Conservation (phyloP, 2,113 vertebrate species). For the Lasiurus cinereus region DNA sequence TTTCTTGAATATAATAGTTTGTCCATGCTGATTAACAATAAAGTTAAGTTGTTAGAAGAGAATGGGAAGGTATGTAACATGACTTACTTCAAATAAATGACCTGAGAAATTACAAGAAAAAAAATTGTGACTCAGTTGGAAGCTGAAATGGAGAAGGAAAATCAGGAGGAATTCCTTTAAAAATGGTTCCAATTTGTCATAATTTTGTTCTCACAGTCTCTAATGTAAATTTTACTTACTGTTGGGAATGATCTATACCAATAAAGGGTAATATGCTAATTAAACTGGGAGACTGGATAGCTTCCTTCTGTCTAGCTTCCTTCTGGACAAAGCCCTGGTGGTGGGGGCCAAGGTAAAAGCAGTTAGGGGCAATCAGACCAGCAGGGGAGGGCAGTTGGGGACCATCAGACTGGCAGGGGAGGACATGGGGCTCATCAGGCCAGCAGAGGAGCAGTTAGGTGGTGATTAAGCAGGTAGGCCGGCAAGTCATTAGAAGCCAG, state of each 20-base stretch:
- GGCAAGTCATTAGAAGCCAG: too few relatives aligned
- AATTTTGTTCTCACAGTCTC: background rate
- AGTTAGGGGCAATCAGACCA: too few relatives aligned
- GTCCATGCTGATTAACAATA: background rate
- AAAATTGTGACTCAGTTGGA: background rate
- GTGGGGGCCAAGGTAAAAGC: too few relatives aligned
- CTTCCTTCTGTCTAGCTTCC: too few relatives aligned
- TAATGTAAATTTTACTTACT: background rate
- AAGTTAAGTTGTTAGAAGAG: background rate
- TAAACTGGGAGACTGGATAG: too few relatives aligned
- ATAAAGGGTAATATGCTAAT: too few relatives aligned
- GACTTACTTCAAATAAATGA: background rate
- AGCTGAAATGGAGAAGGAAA: background rate
- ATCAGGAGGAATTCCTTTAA: background rate
- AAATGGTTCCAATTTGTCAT: background rate
- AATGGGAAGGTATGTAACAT: background rate
- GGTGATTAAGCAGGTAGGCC: too few relatives aligned
- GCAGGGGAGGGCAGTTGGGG: too few relatives aligned
- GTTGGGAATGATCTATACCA: background rate
- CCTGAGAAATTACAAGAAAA: background rate
- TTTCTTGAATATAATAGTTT: background rate
- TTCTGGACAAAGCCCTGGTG: too few relatives aligned
- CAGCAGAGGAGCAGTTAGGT: too few relatives aligned
- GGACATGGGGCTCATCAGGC: too few relatives aligned
- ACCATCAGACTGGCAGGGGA: too few relatives aligned